Conservation (phyloP, 2,888 invertebrate genomes). For the Pemphredon lugubris region DNA sequence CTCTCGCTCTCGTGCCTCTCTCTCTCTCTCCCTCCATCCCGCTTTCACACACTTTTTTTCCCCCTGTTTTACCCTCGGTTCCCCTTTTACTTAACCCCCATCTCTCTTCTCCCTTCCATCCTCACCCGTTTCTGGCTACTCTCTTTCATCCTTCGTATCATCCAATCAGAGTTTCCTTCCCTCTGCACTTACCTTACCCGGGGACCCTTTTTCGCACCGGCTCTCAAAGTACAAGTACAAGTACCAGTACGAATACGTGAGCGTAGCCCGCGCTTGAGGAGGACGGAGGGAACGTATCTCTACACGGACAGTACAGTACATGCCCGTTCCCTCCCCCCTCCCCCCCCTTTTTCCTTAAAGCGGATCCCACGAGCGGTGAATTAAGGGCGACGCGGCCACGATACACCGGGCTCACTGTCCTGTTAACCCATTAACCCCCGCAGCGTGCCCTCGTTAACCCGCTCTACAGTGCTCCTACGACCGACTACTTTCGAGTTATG, state of each 20-base stretch:
- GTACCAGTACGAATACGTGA: slow-evolving; percentile 12
- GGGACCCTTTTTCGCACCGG: slow-evolving; percentile 30
- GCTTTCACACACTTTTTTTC: no score
- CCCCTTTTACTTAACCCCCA: neutral
- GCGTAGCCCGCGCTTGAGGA: slow-evolving; percentile 5
- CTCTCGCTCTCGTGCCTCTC: slow-evolving; percentile 21
- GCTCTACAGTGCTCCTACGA: slow-evolving; percentile 49
- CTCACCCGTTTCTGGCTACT: neutral
- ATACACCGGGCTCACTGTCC: slow-evolving; percentile 61
- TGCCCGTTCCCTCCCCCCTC: slow-evolving; percentile 1
- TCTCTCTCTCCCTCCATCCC: no score
- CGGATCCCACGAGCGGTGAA: slow-evolving; percentile 64
- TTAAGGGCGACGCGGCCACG: slow-evolving; percentile 62
- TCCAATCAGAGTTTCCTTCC: slow-evolving; percentile 40
- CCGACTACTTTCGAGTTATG: slow-evolving; percentile 63
- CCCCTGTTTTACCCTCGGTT: slow-evolving; percentile 11
- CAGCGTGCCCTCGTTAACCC: slow-evolving; percentile 62
- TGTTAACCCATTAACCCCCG: slow-evolving; percentile 69
- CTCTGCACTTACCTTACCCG: slow-evolving; percentile 26
- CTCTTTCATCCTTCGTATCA: slow-evolving; percentile 38
- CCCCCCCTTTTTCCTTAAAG: slow-evolving; percentile 30
- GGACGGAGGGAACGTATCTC: neutral
- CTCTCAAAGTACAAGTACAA: slow-evolving; percentile 27
- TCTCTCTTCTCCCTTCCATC: neutral
- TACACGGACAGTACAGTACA: slow-evolving; percentile 1